Conservation (phyloP, 1,140 invertebrate genomes). For the Drosophila leontia region DNA sequence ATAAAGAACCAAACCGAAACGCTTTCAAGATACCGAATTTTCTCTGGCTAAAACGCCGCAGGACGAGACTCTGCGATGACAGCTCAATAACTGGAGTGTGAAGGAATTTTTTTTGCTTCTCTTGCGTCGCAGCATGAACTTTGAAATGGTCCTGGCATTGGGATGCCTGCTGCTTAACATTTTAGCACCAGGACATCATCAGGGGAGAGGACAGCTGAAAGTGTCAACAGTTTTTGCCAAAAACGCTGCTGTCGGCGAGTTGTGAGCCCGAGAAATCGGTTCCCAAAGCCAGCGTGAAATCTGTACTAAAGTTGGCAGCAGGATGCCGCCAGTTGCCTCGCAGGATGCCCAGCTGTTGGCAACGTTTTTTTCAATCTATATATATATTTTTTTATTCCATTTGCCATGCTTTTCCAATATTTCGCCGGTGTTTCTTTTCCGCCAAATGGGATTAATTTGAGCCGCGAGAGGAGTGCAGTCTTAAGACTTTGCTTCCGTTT, state of each 20-base stretch:
- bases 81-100: conserved; percentile 39
- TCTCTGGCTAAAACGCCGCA: conserved; percentile 54
- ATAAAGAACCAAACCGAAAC: conserved; percentile 4
- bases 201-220: conserved; percentile 66
- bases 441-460: conserved; percentile 63
- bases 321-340: conserved; percentile 21
- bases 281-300: conserved; percentile 51
- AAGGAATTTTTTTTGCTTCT: conserved; percentile 42
- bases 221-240: conserved; percentile 65
- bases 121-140: conserved; percentile 50
- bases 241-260: conserved; percentile 31
- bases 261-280: conserved; percentile 36
- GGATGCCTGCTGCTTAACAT: conserved; percentile 72
- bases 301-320: conserved; percentile 53
- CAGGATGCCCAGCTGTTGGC: conserved; percentile 38
- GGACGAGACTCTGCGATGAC: conserved; percentile 40
- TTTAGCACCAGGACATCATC: conserved; percentile 71
- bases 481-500: conserved; percentile 47
- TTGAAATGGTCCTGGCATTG: conserved; percentile 29
- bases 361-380: conserved; percentile 23
- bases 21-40: conserved; percentile 52
- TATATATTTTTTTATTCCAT: conserved; percentile 44
- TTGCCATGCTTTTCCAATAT: conserved; percentile 36
- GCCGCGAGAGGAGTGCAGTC: conserved; percentile 17
- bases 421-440: conserved; percentile 40